Conservation (phyloP, 2,113 vertebrate species). For the Piprites chloris region DNA sequence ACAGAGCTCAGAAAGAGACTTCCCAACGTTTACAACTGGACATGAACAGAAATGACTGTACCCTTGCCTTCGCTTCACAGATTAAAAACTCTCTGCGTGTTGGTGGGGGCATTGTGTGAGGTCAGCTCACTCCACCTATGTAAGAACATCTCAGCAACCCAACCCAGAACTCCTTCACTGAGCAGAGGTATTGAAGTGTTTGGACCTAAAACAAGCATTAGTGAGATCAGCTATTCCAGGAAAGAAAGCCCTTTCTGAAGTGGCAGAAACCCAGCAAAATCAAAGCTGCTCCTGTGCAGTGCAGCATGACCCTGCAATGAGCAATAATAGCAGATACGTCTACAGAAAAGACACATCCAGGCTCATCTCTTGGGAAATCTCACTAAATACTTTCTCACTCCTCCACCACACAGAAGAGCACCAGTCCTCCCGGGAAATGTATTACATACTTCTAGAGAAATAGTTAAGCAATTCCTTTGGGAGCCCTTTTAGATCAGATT, state of each 20-base stretch:
- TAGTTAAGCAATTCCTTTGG: slow-evolving; percentile 29
- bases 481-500: slow-evolving; percentile 46
- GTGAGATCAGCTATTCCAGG: neutral
- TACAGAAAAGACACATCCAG: neutral
- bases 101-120: neutral
- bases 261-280: neutral
- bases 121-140: neutral
- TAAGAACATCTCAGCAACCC: neutral
- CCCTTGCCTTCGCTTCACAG: neutral
- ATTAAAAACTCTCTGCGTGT: neutral
- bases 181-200: neutral
- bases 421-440: neutral
- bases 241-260: neutral
- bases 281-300: neutral
- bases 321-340: neutral
- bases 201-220: neutral
- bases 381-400: slow-evolving; percentile 50
- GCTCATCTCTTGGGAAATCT: slow-evolving; percentile 55
- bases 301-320: neutral
- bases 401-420: neutral
- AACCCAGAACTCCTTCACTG: neutral
- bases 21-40: neutral
- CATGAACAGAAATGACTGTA: neutral
- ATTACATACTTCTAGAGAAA: slow-evolving; percentile 45
- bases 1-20: neutral